These are phyloP conservation scores for Lochmaea crataegi DNA, from an alignment of 2,888 invertebrate genomes.

Conservation along the genomic window DNA sequence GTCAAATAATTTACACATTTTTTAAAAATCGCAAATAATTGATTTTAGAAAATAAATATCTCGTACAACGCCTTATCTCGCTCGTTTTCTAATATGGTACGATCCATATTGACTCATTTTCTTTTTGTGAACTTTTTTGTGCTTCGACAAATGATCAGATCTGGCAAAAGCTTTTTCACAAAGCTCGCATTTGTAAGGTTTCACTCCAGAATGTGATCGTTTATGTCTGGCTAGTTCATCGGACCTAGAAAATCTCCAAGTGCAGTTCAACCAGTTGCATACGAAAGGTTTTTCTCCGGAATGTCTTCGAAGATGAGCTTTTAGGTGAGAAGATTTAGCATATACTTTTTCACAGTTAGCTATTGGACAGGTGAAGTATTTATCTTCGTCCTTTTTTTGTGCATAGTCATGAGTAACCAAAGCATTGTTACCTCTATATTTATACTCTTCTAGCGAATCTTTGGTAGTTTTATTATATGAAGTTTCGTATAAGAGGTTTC, in stretches of 20 bases:
- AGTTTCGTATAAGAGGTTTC: slow-evolving; percentile 63
- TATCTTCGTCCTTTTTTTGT: slow-evolving; percentile 64
- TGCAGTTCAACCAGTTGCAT: slow-evolving; percentile 77
- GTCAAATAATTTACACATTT: background rate
- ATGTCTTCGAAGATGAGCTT: slow-evolving; percentile 88
- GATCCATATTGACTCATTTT: slow-evolving; percentile 60
- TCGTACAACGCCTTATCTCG: slow-evolving; percentile 17
- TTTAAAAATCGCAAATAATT: background rate
- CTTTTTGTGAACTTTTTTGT: slow-evolving; percentile 85
- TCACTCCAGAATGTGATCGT: slow-evolving; percentile 94
- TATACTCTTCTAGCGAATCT: slow-evolving; percentile 41
- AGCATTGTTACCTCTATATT: slow-evolving; percentile 38
- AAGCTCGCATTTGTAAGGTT: slow-evolving; percentile 90
- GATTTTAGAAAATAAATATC: background rate
- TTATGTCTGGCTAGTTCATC: slow-evolving; percentile 94
- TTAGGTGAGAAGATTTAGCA: slow-evolving; percentile 90
- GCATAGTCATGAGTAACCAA: slow-evolving; percentile 56
- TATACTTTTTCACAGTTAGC: slow-evolving; percentile 83
- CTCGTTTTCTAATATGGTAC: slow-evolving; percentile 35
- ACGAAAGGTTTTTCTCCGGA: slow-evolving; percentile 74
- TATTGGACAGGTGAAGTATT: slow-evolving; percentile 77
- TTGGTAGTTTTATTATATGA: slow-evolving; percentile 48
- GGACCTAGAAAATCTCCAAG: slow-evolving; percentile 93
- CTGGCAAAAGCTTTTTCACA: slow-evolving; percentile 92
- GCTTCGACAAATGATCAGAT: slow-evolving; percentile 94